Evolutionary conservation across 2,797 vertebrate species (phyloP).

Genomic region (Vespertilio murinus): DNA sequence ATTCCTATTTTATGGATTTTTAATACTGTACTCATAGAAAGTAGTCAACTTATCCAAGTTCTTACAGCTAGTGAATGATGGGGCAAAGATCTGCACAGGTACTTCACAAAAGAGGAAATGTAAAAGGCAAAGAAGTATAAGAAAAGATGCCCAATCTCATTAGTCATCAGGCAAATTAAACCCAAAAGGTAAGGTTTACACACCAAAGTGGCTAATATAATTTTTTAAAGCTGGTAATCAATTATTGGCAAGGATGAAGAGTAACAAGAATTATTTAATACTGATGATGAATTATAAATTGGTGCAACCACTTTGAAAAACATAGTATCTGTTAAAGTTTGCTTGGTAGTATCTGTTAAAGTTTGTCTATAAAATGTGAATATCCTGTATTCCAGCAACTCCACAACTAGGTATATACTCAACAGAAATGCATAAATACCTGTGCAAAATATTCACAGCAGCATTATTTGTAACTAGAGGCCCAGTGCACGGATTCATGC

Average conservation of each 20-base stretch:
- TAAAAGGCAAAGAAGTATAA: not conserved
- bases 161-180: not conserved
- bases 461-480: not conserved
- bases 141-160: not conserved
- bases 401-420: not conserved
- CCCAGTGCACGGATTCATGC: too few species aligned
- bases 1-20: not conserved
- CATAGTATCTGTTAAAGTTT: not conserved
- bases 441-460: not conserved
- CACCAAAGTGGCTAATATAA: not conserved
- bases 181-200: not conserved
- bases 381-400: not conserved
- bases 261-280: not conserved
- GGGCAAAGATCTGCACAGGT: not conserved
- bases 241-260: not conserved
- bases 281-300: not conserved
- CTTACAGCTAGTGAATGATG: not conserved
- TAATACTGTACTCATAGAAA: constrained; percentile 15
- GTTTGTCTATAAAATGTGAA: not conserved
- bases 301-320: not conserved
- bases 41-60: not conserved
- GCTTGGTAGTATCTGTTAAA: not conserved
- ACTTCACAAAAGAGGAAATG: not conserved
- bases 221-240: not conserved
- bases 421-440: not conserved